These are phyloP conservation scores for Hemibagrus guttatus DNA, from an alignment of 2,797 vertebrate species.

Conservation along the genomic window DNA sequence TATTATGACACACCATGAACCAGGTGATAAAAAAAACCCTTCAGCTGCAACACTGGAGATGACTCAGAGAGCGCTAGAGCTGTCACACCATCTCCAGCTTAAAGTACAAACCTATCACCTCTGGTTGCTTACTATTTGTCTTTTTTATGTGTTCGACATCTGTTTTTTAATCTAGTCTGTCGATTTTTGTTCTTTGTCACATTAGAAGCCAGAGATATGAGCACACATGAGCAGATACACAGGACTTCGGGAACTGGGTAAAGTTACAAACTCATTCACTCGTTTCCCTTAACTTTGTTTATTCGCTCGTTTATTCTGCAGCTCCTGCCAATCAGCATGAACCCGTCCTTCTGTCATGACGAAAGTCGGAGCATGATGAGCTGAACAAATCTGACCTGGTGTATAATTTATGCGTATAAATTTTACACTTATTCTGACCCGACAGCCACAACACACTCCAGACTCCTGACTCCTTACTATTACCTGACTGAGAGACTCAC, in stretches of 20 bases:
- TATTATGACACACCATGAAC: not conserved
- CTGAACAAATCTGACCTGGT: not conserved
- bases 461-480: not conserved
- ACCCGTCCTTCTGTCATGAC: not conserved
- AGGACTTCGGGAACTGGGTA: not conserved
- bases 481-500: not conserved
- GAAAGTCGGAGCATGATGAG: not conserved
- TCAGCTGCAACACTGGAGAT: not conserved
- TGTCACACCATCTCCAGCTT: not conserved
- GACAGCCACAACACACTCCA: not conserved
- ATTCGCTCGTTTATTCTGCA: not conserved
- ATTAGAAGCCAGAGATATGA: not conserved
- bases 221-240: conserved; percentile 9
- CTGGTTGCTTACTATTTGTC: not conserved
- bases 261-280: not conserved
- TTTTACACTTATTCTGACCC: not conserved
- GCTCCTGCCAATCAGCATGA: not conserved
- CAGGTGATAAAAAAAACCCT: not conserved
- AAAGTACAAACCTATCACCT: not conserved
- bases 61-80: not conserved
- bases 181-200: not conserved
- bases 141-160: not conserved
- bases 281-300: not conserved
- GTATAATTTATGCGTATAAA: not conserved
- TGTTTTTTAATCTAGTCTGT: not conserved